A percentile compares a stretch with the other conserved stretches of the same genome.
These are phyloP conservation scores for Hirtodrosophila cameraria DNA, from an alignment of 2,888 invertebrate species.

Conservation along the genomic window DNA sequence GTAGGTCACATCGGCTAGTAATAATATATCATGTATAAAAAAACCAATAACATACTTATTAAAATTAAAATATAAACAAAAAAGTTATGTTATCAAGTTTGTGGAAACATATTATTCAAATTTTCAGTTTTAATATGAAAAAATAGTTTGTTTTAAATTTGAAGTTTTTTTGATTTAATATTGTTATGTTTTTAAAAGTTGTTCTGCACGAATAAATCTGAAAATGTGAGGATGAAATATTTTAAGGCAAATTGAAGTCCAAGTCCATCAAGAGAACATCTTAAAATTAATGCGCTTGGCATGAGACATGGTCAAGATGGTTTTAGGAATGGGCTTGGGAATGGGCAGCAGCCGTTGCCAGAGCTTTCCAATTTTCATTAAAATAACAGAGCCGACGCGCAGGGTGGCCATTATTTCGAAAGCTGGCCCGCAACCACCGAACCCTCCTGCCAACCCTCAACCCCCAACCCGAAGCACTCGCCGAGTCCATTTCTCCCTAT, in stretches of 20 bases:
- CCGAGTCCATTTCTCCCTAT: constrained; percentile 40
- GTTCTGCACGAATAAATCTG: too few species aligned
- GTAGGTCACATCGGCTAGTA: too few species aligned
- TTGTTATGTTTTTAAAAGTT: too few species aligned
- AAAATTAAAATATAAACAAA: too few species aligned
- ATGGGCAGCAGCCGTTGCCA: constrained; percentile 58
- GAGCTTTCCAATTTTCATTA: constrained; percentile 82
- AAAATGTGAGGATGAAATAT: background rate
- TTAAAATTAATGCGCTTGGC: constrained; percentile 47
- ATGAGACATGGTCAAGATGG: constrained; percentile 57
- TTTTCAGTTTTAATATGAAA: too few species aligned
- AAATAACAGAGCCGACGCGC: constrained; percentile 77
- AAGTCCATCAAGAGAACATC: constrained; percentile 37
- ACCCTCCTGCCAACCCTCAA: background rate
- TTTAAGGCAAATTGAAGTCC: constrained; percentile 22
- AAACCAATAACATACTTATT: too few species aligned
- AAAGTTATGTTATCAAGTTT: too few species aligned
- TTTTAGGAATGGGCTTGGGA: constrained; percentile 25
- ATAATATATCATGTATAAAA: too few species aligned
- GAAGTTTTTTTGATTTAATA: too few species aligned
- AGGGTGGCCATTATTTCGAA: constrained; percentile 51
- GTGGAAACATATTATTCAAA: too few species aligned
- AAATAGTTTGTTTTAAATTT: too few species aligned
- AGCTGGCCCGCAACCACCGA: constrained; percentile 21
- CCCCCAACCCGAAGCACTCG: background rate